Percentiles rank a stretch among this genome's conserved stretches.
Conservation (phyloP, 2,113 vertebrate genomes). For the Scortum barcoo region DNA sequence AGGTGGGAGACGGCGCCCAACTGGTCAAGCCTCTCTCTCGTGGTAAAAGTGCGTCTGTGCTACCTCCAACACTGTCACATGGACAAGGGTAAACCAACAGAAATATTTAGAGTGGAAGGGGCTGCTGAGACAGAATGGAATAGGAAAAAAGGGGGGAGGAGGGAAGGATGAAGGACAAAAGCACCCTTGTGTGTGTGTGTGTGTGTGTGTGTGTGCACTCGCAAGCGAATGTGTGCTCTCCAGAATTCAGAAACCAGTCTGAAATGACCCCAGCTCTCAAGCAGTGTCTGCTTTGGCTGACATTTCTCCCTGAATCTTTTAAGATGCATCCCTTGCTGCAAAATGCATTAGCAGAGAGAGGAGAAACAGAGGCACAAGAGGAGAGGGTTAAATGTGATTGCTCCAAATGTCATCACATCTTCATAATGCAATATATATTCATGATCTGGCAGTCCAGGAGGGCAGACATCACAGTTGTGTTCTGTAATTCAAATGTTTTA, state of each 20-base stretch:
- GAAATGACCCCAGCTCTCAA: slow-evolving; percentile 76
- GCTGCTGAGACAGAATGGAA: slow-evolving; percentile 55
- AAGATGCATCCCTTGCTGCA: slow-evolving; percentile 81
- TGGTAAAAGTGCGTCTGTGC: slow-evolving; percentile 36
- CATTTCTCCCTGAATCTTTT: slow-evolving; percentile 82
- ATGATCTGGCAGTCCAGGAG: slow-evolving; percentile 82
- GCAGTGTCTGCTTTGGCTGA: slow-evolving; percentile 74
- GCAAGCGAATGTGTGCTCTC: slow-evolving; percentile 44
- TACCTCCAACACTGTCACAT: slow-evolving; percentile 55
- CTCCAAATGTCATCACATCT: slow-evolving; percentile 86
- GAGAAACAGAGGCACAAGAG: slow-evolving; percentile 77
- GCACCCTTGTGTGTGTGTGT: slow-evolving; percentile 52
- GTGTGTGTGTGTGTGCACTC: slow-evolving; percentile 28
- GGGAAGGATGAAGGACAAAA: slow-evolving; percentile 57
- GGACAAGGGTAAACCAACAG: slow-evolving; percentile 68
- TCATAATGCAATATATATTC: slow-evolving; percentile 88
- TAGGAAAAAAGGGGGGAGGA: slow-evolving; percentile 15
- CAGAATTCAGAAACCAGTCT: slow-evolving; percentile 71
- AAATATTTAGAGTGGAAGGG: slow-evolving; percentile 69
- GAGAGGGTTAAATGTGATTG: slow-evolving; percentile 83
- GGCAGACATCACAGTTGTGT: slow-evolving; percentile 76
- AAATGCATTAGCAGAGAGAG: slow-evolving; percentile 77
- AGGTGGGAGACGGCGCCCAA: slow-evolving; percentile 82
- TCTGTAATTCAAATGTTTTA: slow-evolving; percentile 83
- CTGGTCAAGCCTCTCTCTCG: slow-evolving; percentile 78